Base-by-base conservation (phyloP, 1,140 invertebrate genomes). In the Ectropis grisescens region DNA sequence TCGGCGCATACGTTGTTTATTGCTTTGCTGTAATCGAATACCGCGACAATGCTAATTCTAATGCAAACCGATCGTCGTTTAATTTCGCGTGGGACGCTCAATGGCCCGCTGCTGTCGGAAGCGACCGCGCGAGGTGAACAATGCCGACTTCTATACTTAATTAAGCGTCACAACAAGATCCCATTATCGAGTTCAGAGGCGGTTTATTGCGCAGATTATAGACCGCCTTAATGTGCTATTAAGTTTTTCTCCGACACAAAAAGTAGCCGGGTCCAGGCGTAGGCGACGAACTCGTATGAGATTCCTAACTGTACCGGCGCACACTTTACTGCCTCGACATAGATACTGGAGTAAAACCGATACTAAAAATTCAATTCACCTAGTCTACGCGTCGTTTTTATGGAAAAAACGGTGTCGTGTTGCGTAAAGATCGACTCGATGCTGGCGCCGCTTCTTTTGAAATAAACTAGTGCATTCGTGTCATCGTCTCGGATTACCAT, bases 291-390 rank as follows among this genome's bases (percentile, higher is more conserved):
- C 37, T 47, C 44, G 46, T 48, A 45, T 59, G 51, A 65, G 62
- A 69, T 72, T 72, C 60, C 68, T 72, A 72, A 72, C 65, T 67
- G 62, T 69, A 58, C 44, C 22, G 37, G 28, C 43, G 42, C 34
- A 47, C 47, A 40, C 37, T 46, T 53, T 41, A 66, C 50, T 14
- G 41, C 42, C 37, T 9, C 50, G 58, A 67, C 58, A 67, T 53
- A 49, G 45, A 67, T 65, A 57, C 51, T 35, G 37, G 43, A 32
- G 12, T 48, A 42, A 36, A 28, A 45, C 37, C 32, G 41, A 58
- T 51, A 57, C 61, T 71, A 68, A 66, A 71, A 64, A 58, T 58
- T 59, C 57, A 66, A 64, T 69, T 58, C 52, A 45, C 40, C 47
- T 38, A 41, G 55, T 53, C 45, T 22, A 15, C 13, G 29, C 33